Evolutionary conservation across 2,888 invertebrate genomes (phyloP).

Genomic region (Xanthia togata): DNA sequence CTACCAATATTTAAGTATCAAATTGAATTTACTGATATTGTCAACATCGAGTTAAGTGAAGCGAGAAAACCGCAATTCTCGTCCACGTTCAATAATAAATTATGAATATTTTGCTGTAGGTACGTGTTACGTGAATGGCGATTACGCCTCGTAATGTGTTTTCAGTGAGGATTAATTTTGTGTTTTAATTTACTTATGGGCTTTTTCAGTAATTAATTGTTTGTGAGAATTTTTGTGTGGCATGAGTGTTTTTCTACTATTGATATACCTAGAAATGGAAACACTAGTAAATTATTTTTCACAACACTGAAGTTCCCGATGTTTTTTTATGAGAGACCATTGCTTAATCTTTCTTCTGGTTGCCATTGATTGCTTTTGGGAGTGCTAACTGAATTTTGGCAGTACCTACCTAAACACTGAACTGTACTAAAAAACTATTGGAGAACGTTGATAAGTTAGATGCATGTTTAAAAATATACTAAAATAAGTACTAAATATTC

Average conservation of each 20-base stretch:
- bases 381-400: no score
- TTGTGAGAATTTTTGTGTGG: neutral
- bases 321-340: neutral
- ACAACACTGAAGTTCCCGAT: neutral
- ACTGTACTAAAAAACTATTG: no score
- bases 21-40: slow-evolving; percentile 48
- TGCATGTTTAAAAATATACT: neutral
- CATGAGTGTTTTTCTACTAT: neutral
- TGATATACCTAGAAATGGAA: neutral
- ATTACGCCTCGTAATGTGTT: slow-evolving; percentile 42
- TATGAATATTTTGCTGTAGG: slow-evolving; percentile 63
- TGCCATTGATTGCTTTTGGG: no score
- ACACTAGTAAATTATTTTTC: neutral
- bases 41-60: slow-evolving; percentile 38
- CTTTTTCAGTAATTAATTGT: slow-evolving; percentile 28
- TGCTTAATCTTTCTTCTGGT: neutral
- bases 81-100: slow-evolving; percentile 49
- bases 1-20: slow-evolving; percentile 32
- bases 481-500: neutral
- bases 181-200: slow-evolving; percentile 49
- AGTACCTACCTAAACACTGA: no score
- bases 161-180: slow-evolving; percentile 46
- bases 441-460: no score
- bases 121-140: slow-evolving; percentile 30
- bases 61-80: slow-evolving; percentile 49